Percentiles rank a stretch among this genome's conserved stretches.
These are phyloP conservation scores for Sphinx pinastri DNA, from an alignment of 2,888 invertebrate species.

Conservation along the genomic window DNA sequence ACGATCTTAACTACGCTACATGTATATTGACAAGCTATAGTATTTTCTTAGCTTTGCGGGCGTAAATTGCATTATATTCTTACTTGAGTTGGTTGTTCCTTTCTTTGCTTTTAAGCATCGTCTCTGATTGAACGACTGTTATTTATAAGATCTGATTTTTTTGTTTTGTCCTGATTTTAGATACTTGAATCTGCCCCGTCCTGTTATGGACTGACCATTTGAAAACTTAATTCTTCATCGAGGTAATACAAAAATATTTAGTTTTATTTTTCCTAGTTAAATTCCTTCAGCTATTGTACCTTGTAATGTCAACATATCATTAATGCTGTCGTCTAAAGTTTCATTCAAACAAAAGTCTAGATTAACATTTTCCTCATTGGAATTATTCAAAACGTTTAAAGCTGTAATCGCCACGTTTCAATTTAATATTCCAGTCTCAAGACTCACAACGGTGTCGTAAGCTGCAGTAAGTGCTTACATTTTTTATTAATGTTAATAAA, in stretches of 20 bases:
- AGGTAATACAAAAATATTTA: too few species aligned
- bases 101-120: background rate
- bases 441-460: conserved; percentile 25
- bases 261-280: too few species aligned
- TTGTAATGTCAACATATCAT: too few species aligned
- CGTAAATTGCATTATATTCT: background rate
- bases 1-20: conserved; percentile 37
- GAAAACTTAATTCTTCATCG: too few species aligned
- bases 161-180: too few species aligned
- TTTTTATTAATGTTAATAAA: conserved; percentile 74
- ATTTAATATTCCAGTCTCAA: conserved; percentile 20
- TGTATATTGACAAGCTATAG: conserved; percentile 21
- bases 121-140: too few species aligned
- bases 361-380: background rate
- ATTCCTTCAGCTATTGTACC: too few species aligned
- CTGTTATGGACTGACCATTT: too few species aligned
- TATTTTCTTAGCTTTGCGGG: background rate
- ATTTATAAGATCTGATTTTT: too few species aligned
- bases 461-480: conserved; percentile 36
- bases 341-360: too few species aligned
- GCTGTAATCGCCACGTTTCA: background rate
- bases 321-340: too few species aligned
- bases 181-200: too few species aligned
- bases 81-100: background rate
- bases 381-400: background rate